Base-by-base conservation (phyloP, 2,888 invertebrate species). In the Abrostola triplasia region DNA sequence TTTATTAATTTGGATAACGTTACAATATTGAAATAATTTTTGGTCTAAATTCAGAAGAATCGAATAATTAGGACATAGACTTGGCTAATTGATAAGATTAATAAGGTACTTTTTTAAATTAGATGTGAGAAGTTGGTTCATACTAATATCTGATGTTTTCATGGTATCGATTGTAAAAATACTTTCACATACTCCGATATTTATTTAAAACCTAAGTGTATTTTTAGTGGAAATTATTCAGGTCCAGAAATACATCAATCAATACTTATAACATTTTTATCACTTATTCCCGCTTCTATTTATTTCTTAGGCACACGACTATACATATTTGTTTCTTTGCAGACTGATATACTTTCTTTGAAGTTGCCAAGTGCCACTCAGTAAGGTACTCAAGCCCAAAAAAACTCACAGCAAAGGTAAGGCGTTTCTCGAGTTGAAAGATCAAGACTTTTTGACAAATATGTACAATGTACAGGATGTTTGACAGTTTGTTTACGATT, bases 311-410 rank as follows among this genome's bases (percentile, higher is more conserved):
- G 5, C 36, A 48, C 37, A 53, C 42, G 51, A 53, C 58, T 59
- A 50, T 51, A 63, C 52, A 64, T 44, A 59, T 63, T 64, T 58
- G 42, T 59, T 56, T 56, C 53, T 63, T 53, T 40, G 5, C 50
- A 36, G 42, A 41, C 56, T 62, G 50, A 49, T 64, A 55, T 36
- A 64, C 70, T 77, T 76, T 77, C 82, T 87, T 87, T 87, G 81
- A 87, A 82, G 81, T 83, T 68, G 9, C 59, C 67, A 69, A 85
- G 84, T 60, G 78, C 81, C 84, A 85, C 87, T 87, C 79, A 86
- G 80, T 84, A 70, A 81, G 73, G 67, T 51, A 72, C 81, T 77
- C 58, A 51, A 72, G 65, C 62, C 71, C 77, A 51, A 74, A 80
- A 81, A 83, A 76, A 72, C 74, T 77, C 68, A 68, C 66, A 68